These are phyloP conservation scores for Eupithecia vulgata DNA, from an alignment of 2,888 invertebrate species.

Conservation along the genomic window DNA sequence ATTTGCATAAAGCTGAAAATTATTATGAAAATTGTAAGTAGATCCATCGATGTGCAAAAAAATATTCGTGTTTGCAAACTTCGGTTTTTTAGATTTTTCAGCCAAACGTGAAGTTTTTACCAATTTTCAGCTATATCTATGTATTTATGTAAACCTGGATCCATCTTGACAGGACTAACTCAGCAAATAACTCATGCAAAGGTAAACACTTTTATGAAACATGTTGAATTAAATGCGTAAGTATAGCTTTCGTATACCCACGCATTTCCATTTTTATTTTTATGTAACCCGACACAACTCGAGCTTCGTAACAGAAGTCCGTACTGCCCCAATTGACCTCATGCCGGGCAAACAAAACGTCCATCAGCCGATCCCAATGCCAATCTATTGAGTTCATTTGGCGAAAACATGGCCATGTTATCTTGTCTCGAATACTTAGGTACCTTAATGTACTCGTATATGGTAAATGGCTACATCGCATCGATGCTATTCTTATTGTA, in stretches of 20 bases:
- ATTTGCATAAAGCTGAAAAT: too few species aligned
- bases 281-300: slow-evolving; percentile 20
- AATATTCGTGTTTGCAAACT: too few species aligned
- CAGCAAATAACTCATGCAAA: neutral
- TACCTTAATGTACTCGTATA: too few species aligned
- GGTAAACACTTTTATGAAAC: neutral
- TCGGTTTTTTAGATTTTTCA: too few species aligned
- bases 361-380: slow-evolving; percentile 44
- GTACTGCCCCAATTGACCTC: slow-evolving; percentile 47
- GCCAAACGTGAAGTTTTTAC: too few species aligned
- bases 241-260: neutral
- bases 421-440: neutral
- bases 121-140: too few species aligned
- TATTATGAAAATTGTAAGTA: too few species aligned
- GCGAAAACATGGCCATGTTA: neutral
- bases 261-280: neutral
- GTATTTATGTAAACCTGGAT: too few species aligned
- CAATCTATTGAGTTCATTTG: slow-evolving; percentile 45
- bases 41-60: too few species aligned
- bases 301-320: slow-evolving; percentile 27
- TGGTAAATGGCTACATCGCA: neutral
- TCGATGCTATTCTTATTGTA: neutral
- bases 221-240: neutral
- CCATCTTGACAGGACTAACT: too few species aligned
- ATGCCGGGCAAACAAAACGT: slow-evolving; percentile 45